phyloP scores from a whole-genome alignment of 2,113 vertebrate species.

The Benitochromis conjunctus region DNA sequence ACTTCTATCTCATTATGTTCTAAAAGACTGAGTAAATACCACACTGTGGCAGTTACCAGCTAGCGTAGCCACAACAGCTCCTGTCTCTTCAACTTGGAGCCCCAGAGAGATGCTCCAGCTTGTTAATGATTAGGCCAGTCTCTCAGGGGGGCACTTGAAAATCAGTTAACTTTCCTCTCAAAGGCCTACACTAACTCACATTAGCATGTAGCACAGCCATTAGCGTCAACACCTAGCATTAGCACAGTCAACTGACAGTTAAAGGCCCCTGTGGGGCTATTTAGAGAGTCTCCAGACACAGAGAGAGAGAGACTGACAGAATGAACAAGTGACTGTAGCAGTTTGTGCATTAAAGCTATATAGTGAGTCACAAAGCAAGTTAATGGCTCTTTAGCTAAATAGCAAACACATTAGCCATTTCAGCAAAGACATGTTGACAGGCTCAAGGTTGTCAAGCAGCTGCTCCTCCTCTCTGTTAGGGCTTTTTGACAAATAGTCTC shows the following conservation, averaged over 20 bases:
- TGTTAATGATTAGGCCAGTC: conserved; percentile 26
- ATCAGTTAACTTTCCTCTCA: conserved; percentile 64
- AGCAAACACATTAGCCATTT: conserved; percentile 51
- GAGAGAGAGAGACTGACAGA: conserved; percentile 37
- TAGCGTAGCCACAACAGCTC: not conserved
- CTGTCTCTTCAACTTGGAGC: not conserved
- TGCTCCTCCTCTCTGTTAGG: conserved; percentile 1
- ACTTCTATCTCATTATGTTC: not conserved
- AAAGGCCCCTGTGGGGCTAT: conserved; percentile 53
- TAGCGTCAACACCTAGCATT: conserved; percentile 56
- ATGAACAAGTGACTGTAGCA: conserved; percentile 32
- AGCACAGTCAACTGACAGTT: conserved; percentile 43
- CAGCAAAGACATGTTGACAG: conserved; percentile 37
- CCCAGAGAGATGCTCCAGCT: conserved; percentile 31
- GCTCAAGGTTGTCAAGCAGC: conserved; percentile 28
- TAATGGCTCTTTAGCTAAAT: conserved; percentile 46
- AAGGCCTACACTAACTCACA: conserved; percentile 42
- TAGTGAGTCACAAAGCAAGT: conserved; percentile 42
- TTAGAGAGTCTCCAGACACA: conserved; percentile 38
- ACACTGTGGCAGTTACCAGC: not conserved
- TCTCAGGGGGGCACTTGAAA: conserved; percentile 57
- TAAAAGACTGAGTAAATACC: not conserved
- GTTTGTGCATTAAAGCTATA: conserved; percentile 39
- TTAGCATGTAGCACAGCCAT: conserved; percentile 60
- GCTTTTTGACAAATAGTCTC: not conserved